phyloP scores from a whole-genome alignment of 2,888 invertebrate genomes.

The Napeogenes inachia region DNA sequence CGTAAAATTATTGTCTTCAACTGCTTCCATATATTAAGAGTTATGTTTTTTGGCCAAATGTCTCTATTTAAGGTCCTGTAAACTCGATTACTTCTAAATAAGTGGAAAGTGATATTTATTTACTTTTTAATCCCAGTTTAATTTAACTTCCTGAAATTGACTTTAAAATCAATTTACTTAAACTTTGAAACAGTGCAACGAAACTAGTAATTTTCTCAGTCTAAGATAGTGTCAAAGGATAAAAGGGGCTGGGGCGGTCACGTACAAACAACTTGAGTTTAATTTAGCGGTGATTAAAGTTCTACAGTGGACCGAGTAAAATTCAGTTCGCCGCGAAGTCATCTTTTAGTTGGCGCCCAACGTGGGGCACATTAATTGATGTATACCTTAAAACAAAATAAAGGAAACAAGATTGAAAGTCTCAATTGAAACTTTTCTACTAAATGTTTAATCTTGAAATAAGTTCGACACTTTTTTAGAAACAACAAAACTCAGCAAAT shows the following conservation, averaged over 20 bases:
- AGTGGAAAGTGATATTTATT: not conserved
- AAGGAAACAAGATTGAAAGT: slow-evolving; percentile 8
- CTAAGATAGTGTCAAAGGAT: slow-evolving; percentile 21
- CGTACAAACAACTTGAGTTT: slow-evolving; percentile 50
- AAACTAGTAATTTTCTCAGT: slow-evolving; percentile 25
- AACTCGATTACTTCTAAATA: not conserved
- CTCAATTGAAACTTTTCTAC: not conserved
- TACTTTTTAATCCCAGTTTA: not conserved
- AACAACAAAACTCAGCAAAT: not conserved
- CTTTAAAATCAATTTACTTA: slow-evolving; percentile 39
- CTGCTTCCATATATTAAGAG: slow-evolving; percentile 54
- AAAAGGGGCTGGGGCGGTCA: slow-evolving; percentile 41
- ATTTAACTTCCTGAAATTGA: slow-evolving; percentile 4
- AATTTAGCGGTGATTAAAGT: slow-evolving; percentile 64
- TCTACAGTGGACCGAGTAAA: slow-evolving; percentile 40
- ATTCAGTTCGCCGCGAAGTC: slow-evolving; percentile 18
- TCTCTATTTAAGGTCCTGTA: slow-evolving; percentile 37
- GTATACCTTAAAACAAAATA: slow-evolving; percentile 22
- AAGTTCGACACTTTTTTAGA: not conserved
- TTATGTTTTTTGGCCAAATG: slow-evolving; percentile 22
- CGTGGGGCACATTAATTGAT: slow-evolving; percentile 39
- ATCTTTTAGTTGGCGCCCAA: slow-evolving; percentile 39
- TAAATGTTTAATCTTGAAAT: not conserved
- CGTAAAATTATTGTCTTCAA: slow-evolving; percentile 70
- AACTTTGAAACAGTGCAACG: slow-evolving; percentile 13